Conservation (phyloP, 2,113 vertebrate species). For the Oceanodroma tethys region DNA sequence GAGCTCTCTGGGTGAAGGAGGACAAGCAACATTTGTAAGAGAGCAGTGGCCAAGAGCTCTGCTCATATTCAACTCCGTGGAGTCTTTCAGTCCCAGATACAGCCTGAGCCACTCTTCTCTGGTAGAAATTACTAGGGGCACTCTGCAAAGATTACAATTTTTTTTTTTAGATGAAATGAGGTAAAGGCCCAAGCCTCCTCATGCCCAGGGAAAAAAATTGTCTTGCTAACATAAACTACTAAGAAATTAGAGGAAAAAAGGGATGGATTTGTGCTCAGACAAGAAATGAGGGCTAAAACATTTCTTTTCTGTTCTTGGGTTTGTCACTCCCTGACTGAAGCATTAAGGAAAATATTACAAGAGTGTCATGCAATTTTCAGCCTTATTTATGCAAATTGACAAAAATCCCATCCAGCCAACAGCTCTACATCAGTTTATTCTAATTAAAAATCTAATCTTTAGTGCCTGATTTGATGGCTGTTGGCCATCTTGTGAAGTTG, state of each 20-base stretch:
- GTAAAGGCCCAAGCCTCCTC: not conserved
- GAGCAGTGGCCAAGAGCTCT: not conserved
- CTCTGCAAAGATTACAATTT: not conserved
- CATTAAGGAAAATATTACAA: not conserved
- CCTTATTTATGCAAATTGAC: not conserved
- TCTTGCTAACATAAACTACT: not conserved
- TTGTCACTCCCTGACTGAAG: not conserved
- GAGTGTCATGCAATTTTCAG: not conserved
- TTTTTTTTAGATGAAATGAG: not conserved
- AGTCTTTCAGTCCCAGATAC: not conserved
- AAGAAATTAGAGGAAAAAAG: not conserved
- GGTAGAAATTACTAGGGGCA: not conserved
- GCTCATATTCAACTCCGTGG: not conserved
- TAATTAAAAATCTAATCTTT: not conserved
- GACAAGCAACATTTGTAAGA: not conserved
- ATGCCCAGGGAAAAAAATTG: not conserved
- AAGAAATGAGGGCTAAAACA: not conserved
- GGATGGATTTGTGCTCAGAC: not conserved
- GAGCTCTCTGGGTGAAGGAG: not conserved
- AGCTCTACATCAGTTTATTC: not conserved
- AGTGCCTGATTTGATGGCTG: not conserved
- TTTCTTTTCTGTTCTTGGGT: not conserved
- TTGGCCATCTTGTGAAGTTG: not conserved
- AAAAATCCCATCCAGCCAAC: not conserved
- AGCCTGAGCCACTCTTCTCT: not conserved